phyloP scores from a whole-genome alignment of 2,113 vertebrate genomes.

The Chaetodon auriga region DNA sequence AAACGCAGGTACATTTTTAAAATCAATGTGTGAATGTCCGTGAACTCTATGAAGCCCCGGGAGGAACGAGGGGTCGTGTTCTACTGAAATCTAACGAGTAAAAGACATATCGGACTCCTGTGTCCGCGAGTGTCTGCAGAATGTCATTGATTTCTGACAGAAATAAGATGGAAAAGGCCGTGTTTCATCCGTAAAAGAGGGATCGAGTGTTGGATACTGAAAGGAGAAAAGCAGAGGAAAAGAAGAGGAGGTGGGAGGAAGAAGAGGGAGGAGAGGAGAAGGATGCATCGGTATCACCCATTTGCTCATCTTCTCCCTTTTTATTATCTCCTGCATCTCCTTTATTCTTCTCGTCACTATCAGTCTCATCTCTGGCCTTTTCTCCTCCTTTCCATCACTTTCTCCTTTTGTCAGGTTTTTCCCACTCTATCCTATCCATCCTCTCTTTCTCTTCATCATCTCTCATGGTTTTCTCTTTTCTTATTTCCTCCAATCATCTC shows the following conservation, averaged over 20 bases:
- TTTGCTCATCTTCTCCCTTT: background rate
- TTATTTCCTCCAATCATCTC: background rate
- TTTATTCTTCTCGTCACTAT: background rate
- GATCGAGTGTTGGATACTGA: slow-evolving; percentile 70
- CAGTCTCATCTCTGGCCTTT: too few species aligned
- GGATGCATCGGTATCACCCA: slow-evolving; percentile 13
- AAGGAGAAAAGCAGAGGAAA: slow-evolving; percentile 13
- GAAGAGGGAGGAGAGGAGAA: background rate
- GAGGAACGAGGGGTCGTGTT: slow-evolving; percentile 68
- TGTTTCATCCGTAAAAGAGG: slow-evolving; percentile 76
- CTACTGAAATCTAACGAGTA: slow-evolving; percentile 76
- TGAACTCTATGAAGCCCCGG: slow-evolving; percentile 49
- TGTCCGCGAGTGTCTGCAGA: slow-evolving; percentile 67
- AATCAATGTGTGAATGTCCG: slow-evolving; percentile 74
- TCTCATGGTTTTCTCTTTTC: background rate
- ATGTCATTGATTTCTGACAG: slow-evolving; percentile 79
- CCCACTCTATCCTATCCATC: background rate
- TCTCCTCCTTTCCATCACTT: background rate
- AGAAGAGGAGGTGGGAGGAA: slow-evolving; percentile 1
- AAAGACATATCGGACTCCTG: slow-evolving; percentile 75
- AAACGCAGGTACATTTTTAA: slow-evolving; percentile 71
- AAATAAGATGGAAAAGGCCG: slow-evolving; percentile 74
- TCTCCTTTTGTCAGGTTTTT: background rate
- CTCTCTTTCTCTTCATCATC: background rate
- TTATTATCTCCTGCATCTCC: background rate